Evolutionary conservation across 2,113 vertebrate genomes (phyloP).

Genomic region (Rissa tridactyla): DNA sequence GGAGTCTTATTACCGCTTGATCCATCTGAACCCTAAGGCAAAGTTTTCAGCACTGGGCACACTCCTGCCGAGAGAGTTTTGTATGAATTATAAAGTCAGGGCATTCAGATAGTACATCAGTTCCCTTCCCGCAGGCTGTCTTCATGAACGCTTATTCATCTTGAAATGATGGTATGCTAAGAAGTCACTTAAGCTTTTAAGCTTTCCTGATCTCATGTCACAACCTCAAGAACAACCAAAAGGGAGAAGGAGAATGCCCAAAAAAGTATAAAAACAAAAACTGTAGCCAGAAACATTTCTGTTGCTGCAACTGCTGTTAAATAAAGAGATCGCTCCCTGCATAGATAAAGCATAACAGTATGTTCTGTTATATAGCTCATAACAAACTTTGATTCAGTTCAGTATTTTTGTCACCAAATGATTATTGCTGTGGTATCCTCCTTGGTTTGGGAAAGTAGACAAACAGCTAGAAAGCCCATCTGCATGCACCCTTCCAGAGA

Average conservation of each 20-base stretch:
- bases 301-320: background rate
- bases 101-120: constrained; percentile 42
- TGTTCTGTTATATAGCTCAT: background rate
- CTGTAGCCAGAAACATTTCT: background rate
- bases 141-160: constrained; percentile 34
- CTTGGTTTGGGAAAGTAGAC: background rate
- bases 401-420: background rate
- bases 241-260: background rate
- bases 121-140: constrained; percentile 35
- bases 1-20: constrained; percentile 17
- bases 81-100: constrained; percentile 44
- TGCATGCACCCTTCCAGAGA: background rate
- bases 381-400: background rate
- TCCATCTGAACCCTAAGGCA: constrained; percentile 45
- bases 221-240: constrained; percentile 38
- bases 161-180: constrained; percentile 42
- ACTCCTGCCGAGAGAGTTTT: constrained; percentile 20
- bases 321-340: background rate
- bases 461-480: background rate
- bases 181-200: constrained; percentile 58
- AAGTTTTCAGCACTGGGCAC: constrained; percentile 25
- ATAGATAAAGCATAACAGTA: background rate
- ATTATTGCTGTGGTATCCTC: background rate
- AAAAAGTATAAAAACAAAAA: background rate
- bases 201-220: constrained; percentile 34